These are phyloP conservation scores for Acanthosepion esculentum DNA, from an alignment of 2,888 invertebrate genomes.

Conservation along the genomic window DNA sequence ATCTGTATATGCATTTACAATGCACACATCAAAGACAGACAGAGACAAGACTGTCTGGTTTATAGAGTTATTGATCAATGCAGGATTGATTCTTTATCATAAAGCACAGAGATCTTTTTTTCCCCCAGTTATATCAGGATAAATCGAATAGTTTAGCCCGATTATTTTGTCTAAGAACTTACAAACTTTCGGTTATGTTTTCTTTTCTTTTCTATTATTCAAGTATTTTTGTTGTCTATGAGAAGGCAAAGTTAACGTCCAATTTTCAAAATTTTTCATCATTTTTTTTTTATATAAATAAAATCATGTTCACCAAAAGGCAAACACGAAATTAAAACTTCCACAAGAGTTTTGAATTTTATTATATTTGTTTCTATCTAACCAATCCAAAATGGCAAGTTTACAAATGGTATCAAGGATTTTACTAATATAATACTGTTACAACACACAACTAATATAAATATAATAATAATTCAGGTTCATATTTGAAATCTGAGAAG, in stretches of 20 bases:
- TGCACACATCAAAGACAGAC: not conserved
- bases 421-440: too few relatives aligned
- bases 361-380: too few relatives aligned
- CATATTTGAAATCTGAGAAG: too few relatives aligned
- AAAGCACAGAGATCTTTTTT: not conserved
- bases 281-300: too few relatives aligned
- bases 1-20: not conserved
- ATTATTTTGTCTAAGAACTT: not conserved
- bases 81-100: not conserved
- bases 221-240: not conserved
- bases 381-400: too few relatives aligned
- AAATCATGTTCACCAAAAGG: too few relatives aligned
- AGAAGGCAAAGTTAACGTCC: not conserved
- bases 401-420: too few relatives aligned
- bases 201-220: not conserved
- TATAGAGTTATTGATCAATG: not conserved
- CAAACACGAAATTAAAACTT: too few relatives aligned
- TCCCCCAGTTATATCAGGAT: not conserved
- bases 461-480: too few relatives aligned
- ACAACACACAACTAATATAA: too few relatives aligned
- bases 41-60: constrained; percentile 9
- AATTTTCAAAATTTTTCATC: not conserved
- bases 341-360: too few relatives aligned
- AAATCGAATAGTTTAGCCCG: not conserved
- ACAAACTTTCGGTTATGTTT: not conserved